These are phyloP conservation scores for Lasiurus borealis DNA, from an alignment of 2,113 vertebrate species.

Conservation along the genomic window DNA sequence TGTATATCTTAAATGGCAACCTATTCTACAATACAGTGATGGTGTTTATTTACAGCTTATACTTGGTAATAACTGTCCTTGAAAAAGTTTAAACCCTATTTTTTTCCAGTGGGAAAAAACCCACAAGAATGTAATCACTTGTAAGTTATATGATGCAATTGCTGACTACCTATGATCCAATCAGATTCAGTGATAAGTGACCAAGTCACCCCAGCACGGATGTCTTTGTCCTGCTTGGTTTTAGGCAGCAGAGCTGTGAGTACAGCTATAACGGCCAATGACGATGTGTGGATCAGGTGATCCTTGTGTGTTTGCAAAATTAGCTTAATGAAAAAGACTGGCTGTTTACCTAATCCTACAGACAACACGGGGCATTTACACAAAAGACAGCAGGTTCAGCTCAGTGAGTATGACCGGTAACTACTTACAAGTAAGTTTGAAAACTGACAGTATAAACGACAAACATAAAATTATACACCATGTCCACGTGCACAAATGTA, in stretches of 20 bases:
- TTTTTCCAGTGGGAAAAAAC: not conserved
- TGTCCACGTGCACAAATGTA: not conserved
- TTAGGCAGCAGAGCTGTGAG: not conserved
- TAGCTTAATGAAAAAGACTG: constrained; percentile 1
- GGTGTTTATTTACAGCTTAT: not conserved
- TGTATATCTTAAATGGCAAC: not conserved
- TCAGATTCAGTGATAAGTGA: not conserved
- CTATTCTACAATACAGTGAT: not conserved
- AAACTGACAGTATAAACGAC: not conserved
- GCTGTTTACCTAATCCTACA: not conserved
- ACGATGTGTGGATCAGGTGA: not conserved
- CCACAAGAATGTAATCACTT: not conserved
- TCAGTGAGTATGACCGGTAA: constrained; percentile 22
- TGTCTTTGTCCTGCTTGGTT: not conserved
- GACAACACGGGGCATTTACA: not conserved
- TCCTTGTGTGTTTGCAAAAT: not conserved
- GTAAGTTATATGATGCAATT: not conserved
- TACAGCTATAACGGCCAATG: not conserved
- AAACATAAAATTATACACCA: constrained; percentile 26
- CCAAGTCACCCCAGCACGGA: not conserved
- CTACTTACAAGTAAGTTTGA: not conserved
- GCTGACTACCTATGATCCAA: not conserved
- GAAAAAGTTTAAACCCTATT: constrained; percentile 16
- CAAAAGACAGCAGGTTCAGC: not conserved
- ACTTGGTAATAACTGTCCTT: not conserved